Evolutionary conservation across 2,113 vertebrate species (phyloP), one percentile per base, ranked within the genome.

Genomic region (Podiceps cristatus): DNA sequence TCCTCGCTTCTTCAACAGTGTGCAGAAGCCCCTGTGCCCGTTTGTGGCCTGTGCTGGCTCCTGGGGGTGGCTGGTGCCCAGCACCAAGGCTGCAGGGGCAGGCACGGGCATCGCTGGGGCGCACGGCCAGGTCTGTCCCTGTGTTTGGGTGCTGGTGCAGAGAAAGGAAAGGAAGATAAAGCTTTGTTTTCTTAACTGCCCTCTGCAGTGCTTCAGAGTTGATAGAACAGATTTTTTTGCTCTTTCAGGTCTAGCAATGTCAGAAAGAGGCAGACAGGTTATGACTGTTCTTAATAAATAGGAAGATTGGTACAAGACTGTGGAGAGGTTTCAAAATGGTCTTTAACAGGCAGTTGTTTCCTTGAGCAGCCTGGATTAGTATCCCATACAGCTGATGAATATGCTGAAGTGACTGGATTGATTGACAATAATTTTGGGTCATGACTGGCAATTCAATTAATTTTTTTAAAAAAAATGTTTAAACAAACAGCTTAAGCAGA

Each of bases 1-100:
- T 31, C 31, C 35, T 13, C 0, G 1, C 13, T 45, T 25, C 13
- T 28, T 2, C 10, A 18, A 11, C 37, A 74, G n/a, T 3, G 0
- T 2, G 52, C 4, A 2, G 9, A 13, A 37, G 17, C 23, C 45
- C 47, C 56, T 2, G 2, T 28, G 40, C 81, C 60, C 1, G 2
- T 13, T 28, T 20, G 16, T 63, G 80, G 25, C 53, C 29, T 3
- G 0, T 2, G 9, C 22, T 1, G 3, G 31, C 44, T 55, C 28
- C 52, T 12, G 2, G 66, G 11, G 22, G 27, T 12, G 53, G 45
- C 79, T 9, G 13, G 58, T 62, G 52, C 37, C 49, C 52, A 22
- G 31, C 25, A 23, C 58, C 18, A 6, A 23, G 74, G 22, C 75
- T 23, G 19, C 47, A 17, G 35, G 42, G 58, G 18, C 42, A 5